Evolutionary conservation across 2,888 invertebrate genomes (phyloP), one percentile per base, ranked within the genome.

Genomic region (Sympetrum striolatum): DNA sequence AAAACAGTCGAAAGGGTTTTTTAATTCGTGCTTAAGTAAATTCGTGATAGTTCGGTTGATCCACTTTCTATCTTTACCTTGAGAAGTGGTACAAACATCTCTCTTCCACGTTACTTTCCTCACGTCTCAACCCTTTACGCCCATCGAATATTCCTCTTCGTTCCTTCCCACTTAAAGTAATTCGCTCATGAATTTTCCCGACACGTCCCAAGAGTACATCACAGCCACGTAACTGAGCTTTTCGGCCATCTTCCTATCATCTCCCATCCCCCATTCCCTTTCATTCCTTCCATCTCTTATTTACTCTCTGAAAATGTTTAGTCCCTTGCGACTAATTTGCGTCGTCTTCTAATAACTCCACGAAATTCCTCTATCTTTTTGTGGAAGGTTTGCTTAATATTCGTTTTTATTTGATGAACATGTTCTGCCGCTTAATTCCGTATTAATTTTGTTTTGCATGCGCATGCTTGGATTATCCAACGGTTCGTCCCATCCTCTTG

Each of bases 181-280:
- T 86, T 86, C 60, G 31, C 86, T 58, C 86, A 86, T 86, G 86
- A 86, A 60, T 86, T 86, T 86, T 64, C 86, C 22, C 86, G 60
- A 86, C 86, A 86, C 86, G 86, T 86, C 64, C 64, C n/a, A n/a
- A 58, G 37, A 22, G 37, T 64, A 37, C 60, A 60, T 60, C 86
- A 18, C 60, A 10, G 15, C 14, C 82, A 35, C 82, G 37, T 31
- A 86, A 58, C 60, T 58, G 58, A 58, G n/a, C 73, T 73, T 31
- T 31, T 25, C 73, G 31, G 31, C 10, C 73, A 25, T 73, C 73
- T 31, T n/a, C 37, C 8, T 12, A 37, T 60, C 86, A 22, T 37
- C 35, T 31, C 37, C 48, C 81, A 12, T 12, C n/a, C 81, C 44
- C 81, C 44, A n/a, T 25, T 48, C 48, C 81, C 39, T 14, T 44